Evolutionary conservation across 2,888 invertebrate genomes (phyloP).

Genomic region (Drosophila longiperda): DNA sequence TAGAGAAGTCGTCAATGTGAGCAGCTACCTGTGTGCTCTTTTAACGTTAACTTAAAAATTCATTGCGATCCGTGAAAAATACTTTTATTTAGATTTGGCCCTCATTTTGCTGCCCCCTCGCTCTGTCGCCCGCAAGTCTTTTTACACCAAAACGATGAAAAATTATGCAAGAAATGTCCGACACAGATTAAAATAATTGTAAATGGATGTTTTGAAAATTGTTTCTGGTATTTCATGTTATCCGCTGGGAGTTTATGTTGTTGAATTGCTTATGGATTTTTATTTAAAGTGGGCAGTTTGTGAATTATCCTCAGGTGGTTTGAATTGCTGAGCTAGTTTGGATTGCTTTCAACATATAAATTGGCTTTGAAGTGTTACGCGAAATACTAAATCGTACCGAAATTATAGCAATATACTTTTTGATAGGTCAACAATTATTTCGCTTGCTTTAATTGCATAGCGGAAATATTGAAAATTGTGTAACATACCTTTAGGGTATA

Average conservation of each 20-base stretch:
- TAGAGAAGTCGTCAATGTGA: conserved; percentile 12
- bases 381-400: conserved; percentile 3
- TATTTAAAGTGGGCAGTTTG: conserved; percentile 66
- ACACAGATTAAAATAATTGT: conserved; percentile 76
- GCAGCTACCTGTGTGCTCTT: conserved; percentile 55
- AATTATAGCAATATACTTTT: conserved; percentile 1
- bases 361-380: conserved; percentile 20
- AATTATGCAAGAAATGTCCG: conserved; percentile 73
- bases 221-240: conserved; percentile 1
- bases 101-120: conserved; percentile 9
- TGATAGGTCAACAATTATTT: background rate
- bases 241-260: conserved; percentile 55
- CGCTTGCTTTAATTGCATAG: background rate
- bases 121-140: background rate
- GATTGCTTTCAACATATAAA: conserved; percentile 31
- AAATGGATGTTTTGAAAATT: conserved; percentile 34
- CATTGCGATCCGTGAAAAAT: conserved; percentile 71
- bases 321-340: conserved; percentile 31
- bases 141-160: conserved; percentile 57
- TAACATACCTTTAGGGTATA: background rate
- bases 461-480: background rate
- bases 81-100: conserved; percentile 66
- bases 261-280: conserved; percentile 54
- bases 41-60: conserved; percentile 74
- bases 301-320: conserved; percentile 70